Conservation (phyloP, 1,140 invertebrate genomes). For the Ruditapes philippinarum region DNA sequence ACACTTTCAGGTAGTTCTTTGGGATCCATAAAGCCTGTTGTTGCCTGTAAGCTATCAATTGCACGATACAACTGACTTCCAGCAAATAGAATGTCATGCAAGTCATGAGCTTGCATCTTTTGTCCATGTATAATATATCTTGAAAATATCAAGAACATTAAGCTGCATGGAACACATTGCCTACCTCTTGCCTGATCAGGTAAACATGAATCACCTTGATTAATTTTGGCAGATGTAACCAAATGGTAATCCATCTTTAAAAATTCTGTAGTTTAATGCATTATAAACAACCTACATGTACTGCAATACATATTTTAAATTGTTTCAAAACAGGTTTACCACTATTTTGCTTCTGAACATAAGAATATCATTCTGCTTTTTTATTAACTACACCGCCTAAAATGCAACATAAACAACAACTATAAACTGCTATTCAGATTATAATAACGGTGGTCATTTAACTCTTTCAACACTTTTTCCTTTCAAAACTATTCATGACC, state of each 20-base stretch:
- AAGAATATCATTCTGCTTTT: too few relatives aligned
- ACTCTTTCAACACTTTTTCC: too few relatives aligned
- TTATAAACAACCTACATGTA: too few relatives aligned
- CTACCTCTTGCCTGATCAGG: background rate
- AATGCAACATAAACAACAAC: too few relatives aligned
- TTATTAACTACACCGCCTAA: too few relatives aligned
- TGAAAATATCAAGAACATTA: background rate
- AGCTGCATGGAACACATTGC: background rate
- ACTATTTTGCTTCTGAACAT: too few relatives aligned
- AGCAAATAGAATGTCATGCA: background rate
- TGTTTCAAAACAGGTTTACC: too few relatives aligned
- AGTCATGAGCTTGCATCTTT: background rate
- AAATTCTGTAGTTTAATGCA: too few relatives aligned
- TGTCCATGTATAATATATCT: background rate
- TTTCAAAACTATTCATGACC: too few relatives aligned
- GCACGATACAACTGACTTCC: slow-evolving; percentile 6
- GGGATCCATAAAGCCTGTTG: background rate
- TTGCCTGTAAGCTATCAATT: background rate
- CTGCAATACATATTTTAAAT: too few relatives aligned
- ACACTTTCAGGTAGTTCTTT: background rate
- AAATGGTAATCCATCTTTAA: slow-evolving; percentile 11
- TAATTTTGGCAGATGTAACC: background rate
- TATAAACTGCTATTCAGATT: too few relatives aligned
- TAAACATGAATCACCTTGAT: background rate
- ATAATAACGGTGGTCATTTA: too few relatives aligned